phyloP scores from a whole-genome alignment of 2,113 vertebrate species.

The Falco punctatus region DNA sequence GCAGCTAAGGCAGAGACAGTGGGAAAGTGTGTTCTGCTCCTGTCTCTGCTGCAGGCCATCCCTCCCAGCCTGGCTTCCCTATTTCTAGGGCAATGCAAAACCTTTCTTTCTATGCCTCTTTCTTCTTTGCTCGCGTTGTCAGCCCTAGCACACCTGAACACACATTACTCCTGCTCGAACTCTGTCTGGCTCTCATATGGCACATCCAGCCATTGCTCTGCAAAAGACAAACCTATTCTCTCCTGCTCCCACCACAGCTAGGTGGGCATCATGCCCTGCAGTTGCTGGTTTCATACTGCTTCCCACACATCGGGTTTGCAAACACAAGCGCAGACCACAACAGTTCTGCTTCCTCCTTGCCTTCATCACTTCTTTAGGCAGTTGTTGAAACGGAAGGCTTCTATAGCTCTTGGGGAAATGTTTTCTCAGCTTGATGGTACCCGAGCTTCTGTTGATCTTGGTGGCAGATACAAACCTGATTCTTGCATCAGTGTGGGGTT shows the following conservation, averaged over 20 bases:
- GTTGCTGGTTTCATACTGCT: not conserved
- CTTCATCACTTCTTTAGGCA: fast-evolving
- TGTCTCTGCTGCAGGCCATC: not conserved
- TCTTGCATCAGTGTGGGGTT: not conserved
- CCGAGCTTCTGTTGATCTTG: fast-evolving
- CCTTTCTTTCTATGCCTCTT: not conserved
- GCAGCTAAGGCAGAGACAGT: not conserved
- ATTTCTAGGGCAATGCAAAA: not conserved
- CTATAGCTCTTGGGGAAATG: not conserved
- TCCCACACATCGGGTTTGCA: not conserved
- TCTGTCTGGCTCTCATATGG: not conserved
- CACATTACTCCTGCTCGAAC: fast-evolving
- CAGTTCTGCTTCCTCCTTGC: not conserved
- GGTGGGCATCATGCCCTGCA: not conserved
- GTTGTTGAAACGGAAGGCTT: not conserved
- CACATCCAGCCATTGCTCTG: not conserved
- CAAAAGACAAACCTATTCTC: not conserved
- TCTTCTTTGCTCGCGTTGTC: not conserved
- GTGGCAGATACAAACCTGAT: not conserved
- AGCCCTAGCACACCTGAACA: not conserved
- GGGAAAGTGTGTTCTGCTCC: not conserved
- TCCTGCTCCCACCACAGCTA: not conserved
- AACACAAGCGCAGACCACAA: not conserved
- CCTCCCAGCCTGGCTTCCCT: not conserved
- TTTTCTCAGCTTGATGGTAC: not conserved